Evolutionary conservation across 2,113 vertebrate genomes (phyloP), one percentile per base, ranked within the genome.

Genomic region (Sula dactylatra): DNA sequence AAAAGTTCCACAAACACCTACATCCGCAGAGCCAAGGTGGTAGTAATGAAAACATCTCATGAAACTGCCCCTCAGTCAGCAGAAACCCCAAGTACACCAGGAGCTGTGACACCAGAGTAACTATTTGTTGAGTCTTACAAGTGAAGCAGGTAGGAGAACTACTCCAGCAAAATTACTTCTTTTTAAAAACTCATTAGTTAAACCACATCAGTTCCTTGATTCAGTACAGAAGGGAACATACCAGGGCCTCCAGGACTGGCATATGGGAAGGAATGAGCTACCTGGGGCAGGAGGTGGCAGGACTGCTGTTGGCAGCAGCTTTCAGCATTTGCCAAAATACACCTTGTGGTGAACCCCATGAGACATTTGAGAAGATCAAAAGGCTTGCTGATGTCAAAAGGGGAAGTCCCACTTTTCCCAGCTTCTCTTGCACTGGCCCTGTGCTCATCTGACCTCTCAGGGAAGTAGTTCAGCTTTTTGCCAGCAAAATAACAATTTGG

Each of bases 251-350:
- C 56, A 71, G 74, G 36, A 66, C 6, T 5, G 40, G 40, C 56
- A 44, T 18, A 5, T 0, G 4, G 22, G 50, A 66, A 42, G 65
- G 61, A n/a, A 47, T 0, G 2, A 42, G 42, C 20, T 59, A 34
- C n/a, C 65, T 44, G 22, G 65, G 73, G 42, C 84, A 59, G 38
- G 26, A 82, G 49, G 59, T 2, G 1, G 31, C 50, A 54, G 84
- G 38, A 15, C 58, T 49, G 59, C 54, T n/a, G 49, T 13, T 44
- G 32, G 76, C 76, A 95, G 70, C 24, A 56, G 49, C 45, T 81
- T 36, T 49, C 87, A 54, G 70, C 22, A 6, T 31, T 58, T 66
- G 65, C 52, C 94, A 89, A 21, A 82, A 11, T 2, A 4, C 52
- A 55, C 47, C 32, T 71, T 25, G 42, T 2, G 14, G 52, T 62